Base-by-base conservation (phyloP, 2,888 invertebrate species). In the Apodemia mormo region DNA sequence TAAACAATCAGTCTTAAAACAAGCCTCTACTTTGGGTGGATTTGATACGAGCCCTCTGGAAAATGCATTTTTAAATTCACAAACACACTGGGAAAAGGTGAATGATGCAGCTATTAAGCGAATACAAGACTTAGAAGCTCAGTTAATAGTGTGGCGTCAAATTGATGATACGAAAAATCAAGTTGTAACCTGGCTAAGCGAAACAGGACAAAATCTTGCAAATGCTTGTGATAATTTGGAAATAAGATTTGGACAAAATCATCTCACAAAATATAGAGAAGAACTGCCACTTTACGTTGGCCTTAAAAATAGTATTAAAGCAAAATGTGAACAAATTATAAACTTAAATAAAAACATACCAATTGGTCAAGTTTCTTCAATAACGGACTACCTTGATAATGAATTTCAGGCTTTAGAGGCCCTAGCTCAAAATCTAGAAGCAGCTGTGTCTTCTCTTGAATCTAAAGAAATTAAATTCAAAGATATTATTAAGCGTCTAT, bases 111-210 rank as follows among this genome's bases (percentile, higher is more conserved):
- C 97, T 4, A 94, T 96, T 7, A 96, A 96, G 76, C 94, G 95
- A 76, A 95, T 96, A 33, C 97, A 97, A 84, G 95, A 96, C 69
- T 95, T 96, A 67, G 98, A 99, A 88, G 97, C 97, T 0, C 98
- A 98, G 86, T 94, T 96, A 0, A 96, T 97, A n/a, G 96, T 98
- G 68, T 98, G 98, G 98, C 96, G 97, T 79, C 98, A 98, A 85
- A 96, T 99, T 52, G 97, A 97, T 77, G 97, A 97, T 72, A 95
- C 96, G 0, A 97, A 97, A 82, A 96, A 96, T 74, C 97, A 97
- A 82, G 92, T 98, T 3, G 89, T 96, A 0, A 95, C 95, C 33
- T 99, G 99, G 99, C 83, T 98, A 7, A 95, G 95, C 72, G 96
- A 97, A 82, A 98, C 97, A 33, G 96, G 96, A 71, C 95, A 96